A percentile compares a stretch with the other conserved stretches of the same genome.
These are phyloP conservation scores for Archegozetes longisetosus DNA, from an alignment of 1,140 invertebrate species.

Conservation along the genomic window DNA sequence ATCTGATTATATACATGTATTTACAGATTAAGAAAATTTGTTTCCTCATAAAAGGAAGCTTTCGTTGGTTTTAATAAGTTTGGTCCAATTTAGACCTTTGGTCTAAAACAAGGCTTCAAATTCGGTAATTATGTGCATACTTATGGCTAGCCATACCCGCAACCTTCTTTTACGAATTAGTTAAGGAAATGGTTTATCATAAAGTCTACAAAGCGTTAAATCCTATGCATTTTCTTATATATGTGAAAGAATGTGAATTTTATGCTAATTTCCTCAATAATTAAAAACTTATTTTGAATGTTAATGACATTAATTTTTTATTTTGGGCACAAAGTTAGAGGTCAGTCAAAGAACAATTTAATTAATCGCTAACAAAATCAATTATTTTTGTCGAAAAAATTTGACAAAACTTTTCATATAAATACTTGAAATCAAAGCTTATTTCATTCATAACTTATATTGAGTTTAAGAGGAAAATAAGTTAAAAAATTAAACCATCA, in stretches of 20 bases:
- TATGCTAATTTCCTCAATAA: background rate
- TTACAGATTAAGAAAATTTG: no score
- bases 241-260: no score
- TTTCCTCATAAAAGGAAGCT: no score
- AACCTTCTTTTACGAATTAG: no score
- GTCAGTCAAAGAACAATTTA: background rate
- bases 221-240: background rate
- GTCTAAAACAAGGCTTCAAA: slow-evolving; percentile 5
- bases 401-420: background rate
- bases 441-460: background rate
- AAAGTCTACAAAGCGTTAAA: background rate
- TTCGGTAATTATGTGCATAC: no score
- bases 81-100: background rate
- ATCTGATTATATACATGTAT: no score
- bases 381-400: background rate
- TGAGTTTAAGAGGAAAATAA: background rate
- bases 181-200: no score
- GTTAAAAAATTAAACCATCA: background rate
- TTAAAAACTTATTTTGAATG: background rate
- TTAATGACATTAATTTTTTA: background rate
- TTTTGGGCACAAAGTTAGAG: background rate
- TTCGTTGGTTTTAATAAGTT: slow-evolving; percentile 6
- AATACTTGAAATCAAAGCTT: background rate
- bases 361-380: background rate
- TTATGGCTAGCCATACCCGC: no score